Evolutionary conservation across 2,113 vertebrate genomes (phyloP).

Genomic region (Paramisgurnus dabryanus): DNA sequence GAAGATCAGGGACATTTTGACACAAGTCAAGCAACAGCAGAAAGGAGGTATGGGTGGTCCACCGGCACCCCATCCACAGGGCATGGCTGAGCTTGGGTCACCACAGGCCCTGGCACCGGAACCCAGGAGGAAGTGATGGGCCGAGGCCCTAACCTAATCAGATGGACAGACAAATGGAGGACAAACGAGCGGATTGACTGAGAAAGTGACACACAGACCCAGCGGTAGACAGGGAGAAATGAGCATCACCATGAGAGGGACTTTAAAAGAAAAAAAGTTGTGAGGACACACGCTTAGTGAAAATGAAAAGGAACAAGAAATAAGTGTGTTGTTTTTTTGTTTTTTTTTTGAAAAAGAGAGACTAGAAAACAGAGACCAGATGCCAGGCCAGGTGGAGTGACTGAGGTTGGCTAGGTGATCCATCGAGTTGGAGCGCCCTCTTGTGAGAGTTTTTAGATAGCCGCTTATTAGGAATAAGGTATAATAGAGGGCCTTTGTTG

Average conservation of each 20-base stretch:
- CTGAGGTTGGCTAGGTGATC: conserved; percentile 66
- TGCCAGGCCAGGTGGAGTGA: conserved; percentile 77
- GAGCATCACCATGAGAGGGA: conserved; percentile 55
- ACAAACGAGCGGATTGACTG: conserved; percentile 64
- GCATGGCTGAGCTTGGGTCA: conserved; percentile 67
- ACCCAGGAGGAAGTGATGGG: conserved; percentile 80
- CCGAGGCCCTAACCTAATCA: conserved; percentile 38
- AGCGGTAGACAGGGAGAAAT: conserved; percentile 72
- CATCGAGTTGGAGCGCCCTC: conserved; percentile 15
- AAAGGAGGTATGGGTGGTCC: conserved; percentile 81
- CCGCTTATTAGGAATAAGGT: conserved; percentile 24
- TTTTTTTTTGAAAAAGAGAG: conserved; percentile 51
- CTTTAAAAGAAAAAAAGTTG: conserved; percentile 36
- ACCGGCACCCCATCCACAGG: conserved; percentile 64
- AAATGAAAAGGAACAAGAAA: conserved; percentile 48
- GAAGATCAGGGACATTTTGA: conserved; percentile 95
- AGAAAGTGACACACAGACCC: conserved; percentile 71
- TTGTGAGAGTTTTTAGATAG: conserved; percentile 53
- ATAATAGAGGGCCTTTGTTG: neutral
- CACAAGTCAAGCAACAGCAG: conserved; percentile 91
- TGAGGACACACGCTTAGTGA: conserved; percentile 56
- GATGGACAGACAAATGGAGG: conserved; percentile 57
- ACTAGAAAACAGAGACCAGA: conserved; percentile 74
- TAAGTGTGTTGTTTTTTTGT: neutral
- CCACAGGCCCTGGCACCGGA: conserved; percentile 70